Conservation (phyloP, 2,888 invertebrate species). For the Drosophila leonis region DNA sequence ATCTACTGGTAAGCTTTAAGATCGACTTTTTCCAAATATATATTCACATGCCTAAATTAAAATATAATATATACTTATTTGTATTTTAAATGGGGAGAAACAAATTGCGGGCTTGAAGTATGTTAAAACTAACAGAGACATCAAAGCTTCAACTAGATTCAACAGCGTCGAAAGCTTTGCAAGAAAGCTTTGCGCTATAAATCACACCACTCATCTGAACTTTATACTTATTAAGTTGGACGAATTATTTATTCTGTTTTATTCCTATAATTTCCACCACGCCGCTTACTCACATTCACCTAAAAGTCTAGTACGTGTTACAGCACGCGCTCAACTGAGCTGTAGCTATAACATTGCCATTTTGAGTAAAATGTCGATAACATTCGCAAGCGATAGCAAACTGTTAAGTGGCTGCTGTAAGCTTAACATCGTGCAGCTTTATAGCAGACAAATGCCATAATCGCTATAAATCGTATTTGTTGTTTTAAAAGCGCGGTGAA, state of each 20-base stretch:
- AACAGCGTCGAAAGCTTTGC: constrained; percentile 13
- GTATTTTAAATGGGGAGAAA: background rate
- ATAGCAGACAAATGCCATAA: constrained; percentile 44
- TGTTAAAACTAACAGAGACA: background rate
- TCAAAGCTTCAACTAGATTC: constrained; percentile 3
- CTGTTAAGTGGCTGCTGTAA: constrained; percentile 28
- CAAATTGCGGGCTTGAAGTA: constrained; percentile 27
- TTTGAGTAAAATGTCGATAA: constrained; percentile 43
- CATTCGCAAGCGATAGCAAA: constrained; percentile 31
- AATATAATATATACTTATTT: background rate
- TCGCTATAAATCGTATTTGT: constrained; percentile 56
- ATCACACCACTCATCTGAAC: constrained; percentile 17
- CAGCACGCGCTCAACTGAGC: constrained; percentile 20
- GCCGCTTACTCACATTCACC: constrained; percentile 7
- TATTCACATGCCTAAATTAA: background rate
- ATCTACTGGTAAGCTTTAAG: constrained; percentile 78
- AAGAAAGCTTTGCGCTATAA: constrained; percentile 19
- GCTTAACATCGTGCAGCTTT: constrained; percentile 37
- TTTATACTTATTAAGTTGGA: constrained; percentile 13
- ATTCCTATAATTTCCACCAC: constrained; percentile 10
- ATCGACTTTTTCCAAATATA: background rate
- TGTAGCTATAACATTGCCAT: constrained; percentile 24
- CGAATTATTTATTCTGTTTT: background rate
- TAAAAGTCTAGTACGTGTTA: background rate
- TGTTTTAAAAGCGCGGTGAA: constrained; percentile 60